phyloP scores from a whole-genome alignment of 2,113 vertebrate species.

The Eira barbara region DNA sequence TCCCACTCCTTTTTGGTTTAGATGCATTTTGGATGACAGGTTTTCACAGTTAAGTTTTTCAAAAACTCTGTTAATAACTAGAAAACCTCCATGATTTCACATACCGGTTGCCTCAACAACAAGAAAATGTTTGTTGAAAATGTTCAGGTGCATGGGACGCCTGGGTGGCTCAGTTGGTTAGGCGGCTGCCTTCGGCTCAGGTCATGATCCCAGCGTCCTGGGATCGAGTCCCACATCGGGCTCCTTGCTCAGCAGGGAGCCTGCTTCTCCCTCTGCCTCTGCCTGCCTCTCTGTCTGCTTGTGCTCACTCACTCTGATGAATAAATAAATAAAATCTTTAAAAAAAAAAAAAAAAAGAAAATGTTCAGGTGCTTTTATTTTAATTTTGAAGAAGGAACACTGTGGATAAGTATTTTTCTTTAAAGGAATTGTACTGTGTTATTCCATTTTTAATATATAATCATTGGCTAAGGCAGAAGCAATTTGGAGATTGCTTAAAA shows the following conservation, averaged over 20 bases:
- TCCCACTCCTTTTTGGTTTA: conserved; percentile 55
- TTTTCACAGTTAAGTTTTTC: conserved; percentile 39
- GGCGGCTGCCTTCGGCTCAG: too few relatives aligned
- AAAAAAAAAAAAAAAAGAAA: too few relatives aligned
- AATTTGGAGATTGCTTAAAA: conserved; percentile 17
- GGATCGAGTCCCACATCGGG: too few relatives aligned
- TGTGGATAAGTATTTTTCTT: not conserved
- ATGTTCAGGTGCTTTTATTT: not conserved
- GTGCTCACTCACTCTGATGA: too few relatives aligned
- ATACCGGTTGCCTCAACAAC: conserved; percentile 6
- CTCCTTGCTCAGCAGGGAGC: too few relatives aligned
- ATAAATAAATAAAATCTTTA: too few relatives aligned
- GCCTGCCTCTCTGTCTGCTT: too few relatives aligned
- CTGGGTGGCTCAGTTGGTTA: too few relatives aligned
- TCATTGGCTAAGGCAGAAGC: not conserved
- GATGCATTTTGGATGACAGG: conserved; percentile 30
- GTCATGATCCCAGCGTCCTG: too few relatives aligned
- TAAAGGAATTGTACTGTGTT: not conserved
- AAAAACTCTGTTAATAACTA: conserved; percentile 25
- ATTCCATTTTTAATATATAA: not conserved
- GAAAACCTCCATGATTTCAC: not conserved
- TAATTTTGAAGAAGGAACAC: not conserved
- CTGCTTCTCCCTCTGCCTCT: too few relatives aligned
- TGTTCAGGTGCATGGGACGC: too few relatives aligned
- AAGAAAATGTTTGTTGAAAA: not conserved